These are phyloP conservation scores for Aphrocallistes beatrix DNA, from an alignment of 37 sponge, comb jelly and placozoan genomes.

Conservation along the genomic window DNA sequence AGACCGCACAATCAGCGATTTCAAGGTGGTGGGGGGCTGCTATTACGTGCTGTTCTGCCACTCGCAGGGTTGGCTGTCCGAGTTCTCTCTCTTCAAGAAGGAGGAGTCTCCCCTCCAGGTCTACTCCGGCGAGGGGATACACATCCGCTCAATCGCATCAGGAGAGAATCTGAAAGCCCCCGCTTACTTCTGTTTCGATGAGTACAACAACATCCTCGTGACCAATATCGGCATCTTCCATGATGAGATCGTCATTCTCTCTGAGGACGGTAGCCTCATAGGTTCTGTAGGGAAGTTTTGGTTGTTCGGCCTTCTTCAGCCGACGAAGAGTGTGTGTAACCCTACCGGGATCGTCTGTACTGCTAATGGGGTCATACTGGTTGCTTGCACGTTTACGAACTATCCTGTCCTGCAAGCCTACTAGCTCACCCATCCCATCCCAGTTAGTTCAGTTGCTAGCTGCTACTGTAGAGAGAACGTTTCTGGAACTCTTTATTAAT, in stretches of 20 bases:
- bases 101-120: neutral
- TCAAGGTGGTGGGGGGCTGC: neutral
- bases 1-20: neutral
- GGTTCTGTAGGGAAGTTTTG: neutral
- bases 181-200: slow-evolving; percentile 12
- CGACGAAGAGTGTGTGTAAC: slow-evolving; percentile 1
- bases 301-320: neutral
- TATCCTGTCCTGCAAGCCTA: neutral
- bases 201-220: neutral
- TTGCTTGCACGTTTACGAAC: neutral
- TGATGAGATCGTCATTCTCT: slow-evolving; percentile 10
- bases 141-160: neutral
- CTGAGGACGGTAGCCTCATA: neutral
- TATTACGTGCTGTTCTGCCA: neutral
- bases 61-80: neutral
- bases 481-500: too few relatives aligned
- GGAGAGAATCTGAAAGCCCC: neutral
- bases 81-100: neutral
- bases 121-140: neutral
- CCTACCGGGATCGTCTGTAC: neutral
- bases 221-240: neutral
- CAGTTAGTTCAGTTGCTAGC: too few relatives aligned
- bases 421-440: too few relatives aligned
- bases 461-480: too few relatives aligned
- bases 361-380: neutral